phyloP scores from a whole-genome alignment of 2,797 vertebrate species.

The Parauchenoglanis punctatus region DNA sequence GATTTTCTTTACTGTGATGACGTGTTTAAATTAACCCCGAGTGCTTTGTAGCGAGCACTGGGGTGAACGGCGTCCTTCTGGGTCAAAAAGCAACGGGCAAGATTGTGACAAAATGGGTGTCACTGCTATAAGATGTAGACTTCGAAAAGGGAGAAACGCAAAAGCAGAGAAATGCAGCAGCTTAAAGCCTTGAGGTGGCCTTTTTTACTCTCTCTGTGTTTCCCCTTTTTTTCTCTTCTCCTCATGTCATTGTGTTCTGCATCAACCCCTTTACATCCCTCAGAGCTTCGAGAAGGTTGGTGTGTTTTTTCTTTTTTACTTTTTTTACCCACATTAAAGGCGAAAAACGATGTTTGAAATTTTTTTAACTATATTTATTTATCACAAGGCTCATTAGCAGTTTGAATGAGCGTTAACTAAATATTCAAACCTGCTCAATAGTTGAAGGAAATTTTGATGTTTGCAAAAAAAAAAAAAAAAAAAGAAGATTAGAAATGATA shows the following conservation, averaged over 20 bases:
- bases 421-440: constrained; percentile 75
- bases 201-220: constrained; percentile 99
- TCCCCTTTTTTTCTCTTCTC: constrained; percentile 99
- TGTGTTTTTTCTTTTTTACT: constrained; percentile 99
- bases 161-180: constrained; percentile 87
- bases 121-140: constrained; percentile 70
- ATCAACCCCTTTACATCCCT: constrained; percentile 99
- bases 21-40: constrained; percentile 55
- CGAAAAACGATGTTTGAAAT: constrained; percentile 55
- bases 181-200: constrained; percentile 98
- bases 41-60: constrained; percentile 64
- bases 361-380: constrained; percentile 61
- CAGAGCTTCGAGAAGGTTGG: constrained; percentile 99
- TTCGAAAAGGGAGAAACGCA: constrained; percentile 66
- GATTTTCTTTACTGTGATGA: constrained; percentile 70
- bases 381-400: constrained; percentile 72
- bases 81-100: constrained; percentile 71
- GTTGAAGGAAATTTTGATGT: constrained; percentile 59
- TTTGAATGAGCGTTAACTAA: constrained; percentile 61
- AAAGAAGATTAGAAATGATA: constrained; percentile 58
- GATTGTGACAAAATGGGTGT: constrained; percentile 72
- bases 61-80: constrained; percentile 74
- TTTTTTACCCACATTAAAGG: constrained; percentile 97
- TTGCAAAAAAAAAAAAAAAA: constrained; percentile 74
- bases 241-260: constrained; percentile 99